phyloP scores from a whole-genome alignment of 2,797 vertebrate species.

The Silurus aristotelis region DNA sequence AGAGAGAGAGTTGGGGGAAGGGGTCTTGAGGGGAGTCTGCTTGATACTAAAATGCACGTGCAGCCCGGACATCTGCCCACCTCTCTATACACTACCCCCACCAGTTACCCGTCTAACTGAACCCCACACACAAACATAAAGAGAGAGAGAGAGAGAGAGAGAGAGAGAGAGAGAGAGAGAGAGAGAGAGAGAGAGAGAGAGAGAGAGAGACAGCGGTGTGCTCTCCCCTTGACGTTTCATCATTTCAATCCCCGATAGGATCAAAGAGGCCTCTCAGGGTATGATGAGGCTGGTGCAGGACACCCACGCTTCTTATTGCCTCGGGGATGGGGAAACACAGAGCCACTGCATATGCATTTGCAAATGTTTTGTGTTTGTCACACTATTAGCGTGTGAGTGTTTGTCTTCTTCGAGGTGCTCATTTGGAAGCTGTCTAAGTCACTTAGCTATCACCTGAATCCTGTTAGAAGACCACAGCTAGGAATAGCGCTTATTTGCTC shows the following conservation, averaged over 20 bases:
- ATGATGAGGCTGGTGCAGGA: constrained; percentile 69
- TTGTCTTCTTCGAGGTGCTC: constrained; percentile 51
- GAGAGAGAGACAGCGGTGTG: neutral
- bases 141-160: neutral
- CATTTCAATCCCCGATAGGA: constrained; percentile 70
- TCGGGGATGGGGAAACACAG: constrained; percentile 57
- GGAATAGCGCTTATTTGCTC: constrained; percentile 24
- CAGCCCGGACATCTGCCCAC: constrained; percentile 62
- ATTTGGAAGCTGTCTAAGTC: constrained; percentile 62
- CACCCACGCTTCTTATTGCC: constrained; percentile 59
- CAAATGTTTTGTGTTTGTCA: constrained; percentile 48
- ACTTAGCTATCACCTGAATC: constrained; percentile 71
- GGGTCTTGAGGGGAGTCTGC: constrained; percentile 22
- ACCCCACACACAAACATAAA: constrained; percentile 44
- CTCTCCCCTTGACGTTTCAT: constrained; percentile 63
- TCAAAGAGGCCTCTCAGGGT: constrained; percentile 72
- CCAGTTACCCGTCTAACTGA: constrained; percentile 53
- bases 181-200: neutral
- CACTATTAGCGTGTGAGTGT: constrained; percentile 49
- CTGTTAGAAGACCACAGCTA: constrained; percentile 72
- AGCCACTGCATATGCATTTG: constrained; percentile 24
- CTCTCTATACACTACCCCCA: constrained; percentile 44
- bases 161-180: neutral
- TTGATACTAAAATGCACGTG: constrained; percentile 56
- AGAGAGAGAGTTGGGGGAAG: constrained; percentile 32